phyloP scores from a whole-genome alignment of 2,797 vertebrate genomes.

The Ataeniobius toweri region DNA sequence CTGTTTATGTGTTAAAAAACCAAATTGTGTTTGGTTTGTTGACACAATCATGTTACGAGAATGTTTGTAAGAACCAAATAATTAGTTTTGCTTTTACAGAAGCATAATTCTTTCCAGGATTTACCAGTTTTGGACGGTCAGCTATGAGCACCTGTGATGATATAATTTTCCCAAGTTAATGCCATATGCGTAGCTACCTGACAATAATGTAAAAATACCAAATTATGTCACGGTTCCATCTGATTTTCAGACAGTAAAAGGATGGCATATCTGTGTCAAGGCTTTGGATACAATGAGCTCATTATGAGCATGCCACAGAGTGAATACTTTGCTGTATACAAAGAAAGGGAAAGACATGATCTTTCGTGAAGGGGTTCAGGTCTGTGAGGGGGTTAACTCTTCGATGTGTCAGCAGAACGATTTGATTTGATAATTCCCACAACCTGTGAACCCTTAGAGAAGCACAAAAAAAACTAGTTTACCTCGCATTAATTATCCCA shows the following conservation, averaged over 20 bases:
- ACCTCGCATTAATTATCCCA: slow-evolving; percentile 50
- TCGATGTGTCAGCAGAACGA: slow-evolving; percentile 63
- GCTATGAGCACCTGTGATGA: neutral
- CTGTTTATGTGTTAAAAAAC: neutral
- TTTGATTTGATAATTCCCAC: slow-evolving; percentile 73
- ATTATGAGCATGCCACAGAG: slow-evolving; percentile 64
- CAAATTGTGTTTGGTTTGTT: neutral
- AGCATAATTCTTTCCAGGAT: neutral
- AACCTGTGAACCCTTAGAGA: slow-evolving; percentile 62
- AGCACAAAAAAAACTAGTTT: slow-evolving; percentile 25
- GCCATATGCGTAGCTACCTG: neutral
- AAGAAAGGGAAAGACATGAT: slow-evolving; percentile 40
- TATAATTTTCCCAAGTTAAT: neutral
- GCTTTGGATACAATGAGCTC: slow-evolving; percentile 53
- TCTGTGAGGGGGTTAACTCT: slow-evolving; percentile 51
- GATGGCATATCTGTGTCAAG: slow-evolving; percentile 35
- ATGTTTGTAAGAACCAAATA: neutral
- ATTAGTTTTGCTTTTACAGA: neutral
- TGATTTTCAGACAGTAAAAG: slow-evolving; percentile 18
- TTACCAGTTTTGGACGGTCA: neutral
- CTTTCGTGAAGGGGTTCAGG: slow-evolving; percentile 66
- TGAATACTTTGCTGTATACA: slow-evolving; percentile 55
- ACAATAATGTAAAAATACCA: neutral
- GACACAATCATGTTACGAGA: neutral
- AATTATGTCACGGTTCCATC: neutral